Evolutionary conservation across 2,113 vertebrate genomes (phyloP).

Genomic region (Pycnonotus jocosus): DNA sequence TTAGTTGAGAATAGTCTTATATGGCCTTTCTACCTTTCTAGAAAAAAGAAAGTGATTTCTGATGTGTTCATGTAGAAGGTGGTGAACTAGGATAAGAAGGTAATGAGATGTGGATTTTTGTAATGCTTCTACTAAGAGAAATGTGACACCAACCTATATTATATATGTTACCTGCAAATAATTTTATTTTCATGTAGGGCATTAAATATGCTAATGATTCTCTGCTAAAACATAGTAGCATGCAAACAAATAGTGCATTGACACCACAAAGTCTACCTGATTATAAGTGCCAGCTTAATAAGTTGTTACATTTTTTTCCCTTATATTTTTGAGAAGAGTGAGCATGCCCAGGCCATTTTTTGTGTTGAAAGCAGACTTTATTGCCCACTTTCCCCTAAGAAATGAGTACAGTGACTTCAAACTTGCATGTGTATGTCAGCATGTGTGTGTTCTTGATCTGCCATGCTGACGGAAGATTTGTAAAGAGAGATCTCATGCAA

Average conservation of each 20-base stretch:
- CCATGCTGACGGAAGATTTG: not conserved
- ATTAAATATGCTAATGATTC: not conserved
- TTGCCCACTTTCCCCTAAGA: not conserved
- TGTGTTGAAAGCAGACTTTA: not conserved
- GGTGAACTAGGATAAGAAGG: not conserved
- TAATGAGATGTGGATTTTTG: not conserved
- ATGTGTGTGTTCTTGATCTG: not conserved
- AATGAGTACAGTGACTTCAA: not conserved
- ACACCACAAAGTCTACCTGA: not conserved
- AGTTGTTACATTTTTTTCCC: not conserved
- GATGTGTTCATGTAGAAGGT: not conserved
- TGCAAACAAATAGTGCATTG: not conserved
- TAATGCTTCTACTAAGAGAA: not conserved
- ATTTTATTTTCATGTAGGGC: not conserved
- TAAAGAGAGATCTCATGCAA: not conserved
- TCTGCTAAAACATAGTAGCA: not conserved
- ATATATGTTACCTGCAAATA: not conserved
- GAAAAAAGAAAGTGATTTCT: not conserved
- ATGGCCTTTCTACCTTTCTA: not conserved
- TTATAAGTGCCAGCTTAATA: not conserved
- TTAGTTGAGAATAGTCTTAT: not conserved
- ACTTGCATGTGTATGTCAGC: not conserved
- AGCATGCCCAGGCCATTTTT: accelerated
- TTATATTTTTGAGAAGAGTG: not conserved
- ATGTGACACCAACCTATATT: accelerated